These are phyloP conservation scores for Coreius guichenoti DNA, from an alignment of 2,797 vertebrate species.

Conservation along the genomic window DNA sequence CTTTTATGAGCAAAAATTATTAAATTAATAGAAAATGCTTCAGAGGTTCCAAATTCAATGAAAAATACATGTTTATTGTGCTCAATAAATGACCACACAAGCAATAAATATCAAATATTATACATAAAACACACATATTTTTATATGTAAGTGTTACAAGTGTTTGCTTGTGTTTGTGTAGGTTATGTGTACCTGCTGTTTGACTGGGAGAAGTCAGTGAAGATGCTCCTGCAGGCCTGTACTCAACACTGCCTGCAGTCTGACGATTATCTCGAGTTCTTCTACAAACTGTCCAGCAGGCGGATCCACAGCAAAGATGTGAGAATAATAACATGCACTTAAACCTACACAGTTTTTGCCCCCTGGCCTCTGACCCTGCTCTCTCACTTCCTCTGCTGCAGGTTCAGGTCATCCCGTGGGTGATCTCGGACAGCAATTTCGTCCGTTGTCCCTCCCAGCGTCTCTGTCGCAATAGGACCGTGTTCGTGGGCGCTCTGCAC, in stretches of 20 bases:
- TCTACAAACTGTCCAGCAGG: conserved; percentile 98
- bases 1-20: neutral
- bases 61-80: neutral
- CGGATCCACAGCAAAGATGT: conserved; percentile 98
- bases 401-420: conserved; percentile 99
- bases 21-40: neutral
- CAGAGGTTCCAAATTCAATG: neutral
- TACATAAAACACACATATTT: neutral
- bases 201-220: conserved; percentile 95
- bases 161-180: conserved; percentile 60
- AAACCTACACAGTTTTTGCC: neutral
- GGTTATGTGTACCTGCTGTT: conserved; percentile 98
- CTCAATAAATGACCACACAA: neutral
- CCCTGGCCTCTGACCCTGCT: neutral
- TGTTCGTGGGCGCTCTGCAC: conserved; percentile 96
- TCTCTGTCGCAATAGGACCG: conserved; percentile 93
- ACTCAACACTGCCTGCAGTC: conserved; percentile 91
- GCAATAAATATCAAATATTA: neutral
- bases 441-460: conserved; percentile 92
- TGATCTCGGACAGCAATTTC: conserved; percentile 97
- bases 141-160: neutral
- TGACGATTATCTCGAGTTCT: conserved; percentile 91
- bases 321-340: conserved; percentile 66
- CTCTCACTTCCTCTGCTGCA: conserved; percentile 61
- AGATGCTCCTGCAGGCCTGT: conserved; percentile 92